Evolutionary conservation across 2,113 vertebrate species (phyloP), one percentile per base, ranked within the genome.

Genomic region (Andinoacara biseriatus): DNA sequence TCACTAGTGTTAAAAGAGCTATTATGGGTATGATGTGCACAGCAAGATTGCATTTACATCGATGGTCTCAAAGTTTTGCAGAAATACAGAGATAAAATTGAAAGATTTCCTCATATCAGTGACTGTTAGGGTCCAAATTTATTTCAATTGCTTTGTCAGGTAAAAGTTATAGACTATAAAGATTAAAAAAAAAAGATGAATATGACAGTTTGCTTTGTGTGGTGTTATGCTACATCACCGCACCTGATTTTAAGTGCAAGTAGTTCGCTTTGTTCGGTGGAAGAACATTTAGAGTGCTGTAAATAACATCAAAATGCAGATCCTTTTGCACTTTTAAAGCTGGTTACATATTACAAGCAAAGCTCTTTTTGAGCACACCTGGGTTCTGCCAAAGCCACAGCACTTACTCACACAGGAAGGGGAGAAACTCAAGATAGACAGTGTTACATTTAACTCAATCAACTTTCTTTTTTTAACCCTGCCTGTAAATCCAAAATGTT

Each of bases 331-430:
- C 10, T 58, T 77, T 59, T 40, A 67, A 74, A 80, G 17, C 7
- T 35, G 29, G 14, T 24, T 29, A 43, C 13, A 63, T 0, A 11
- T 75, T 77, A 46, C 46, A 74, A 54, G 59, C 17, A 2, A 7
- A 22, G 61, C 54, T 86, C 72, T 86, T 77, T 82, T 54, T 26
- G 79, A 43, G 75, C 63, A 74, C 87, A 93, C 90, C 81, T 88
- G 81, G 17, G 67, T 78, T 83, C 31, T 72, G 65, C 35, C 60
- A 35, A 85, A 93, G 69, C 89, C 84, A 63, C 88, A 85, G 58
- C 60, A 56, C 56, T 26, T 52, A 63, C 40, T 86, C 82, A 89
- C 76, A 91, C 91, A 87, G 91, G 91, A 92, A 91, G 87, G 77
- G 56, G 61, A 77, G 58, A 65, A 67, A 76, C 74, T 86, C 60